These are phyloP conservation scores for Oxyruncus cristatus DNA, from an alignment of 2,113 vertebrate genomes.

Conservation along the genomic window DNA sequence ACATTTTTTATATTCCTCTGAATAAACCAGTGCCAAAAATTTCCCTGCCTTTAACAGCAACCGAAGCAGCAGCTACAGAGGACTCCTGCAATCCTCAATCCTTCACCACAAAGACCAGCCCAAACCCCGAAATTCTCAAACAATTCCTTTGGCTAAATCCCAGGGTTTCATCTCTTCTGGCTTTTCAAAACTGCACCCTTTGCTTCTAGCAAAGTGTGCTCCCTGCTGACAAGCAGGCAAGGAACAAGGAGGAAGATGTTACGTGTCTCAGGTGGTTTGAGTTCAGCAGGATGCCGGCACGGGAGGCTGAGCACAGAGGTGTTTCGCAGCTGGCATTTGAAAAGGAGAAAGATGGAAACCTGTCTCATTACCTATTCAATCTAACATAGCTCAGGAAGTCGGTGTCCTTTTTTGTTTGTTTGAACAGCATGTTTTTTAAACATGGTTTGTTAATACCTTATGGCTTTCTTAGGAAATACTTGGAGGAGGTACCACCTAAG, in stretches of 20 bases:
- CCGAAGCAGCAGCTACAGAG: background rate
- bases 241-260: background rate
- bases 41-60: background rate
- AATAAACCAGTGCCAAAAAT: background rate
- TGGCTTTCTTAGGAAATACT: background rate
- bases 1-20: background rate
- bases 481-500: background rate
- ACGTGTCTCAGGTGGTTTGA: background rate
- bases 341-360: background rate
- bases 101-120: fast-evolving
- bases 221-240: background rate
- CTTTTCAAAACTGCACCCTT: background rate
- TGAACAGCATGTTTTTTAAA: background rate
- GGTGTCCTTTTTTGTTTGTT: background rate
- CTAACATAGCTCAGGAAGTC: background rate
- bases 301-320: background rate
- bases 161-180: background rate
- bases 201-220: background rate
- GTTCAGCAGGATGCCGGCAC: background rate
- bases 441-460: fast-evolving
- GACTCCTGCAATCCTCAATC: background rate
- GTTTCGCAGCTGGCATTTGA: background rate
- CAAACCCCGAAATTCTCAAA: background rate
- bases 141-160: background rate
- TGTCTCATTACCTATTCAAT: background rate